These are phyloP conservation scores for Eurytoma adleriae DNA, from an alignment of 2,888 invertebrate genomes.

Conservation along the genomic window DNA sequence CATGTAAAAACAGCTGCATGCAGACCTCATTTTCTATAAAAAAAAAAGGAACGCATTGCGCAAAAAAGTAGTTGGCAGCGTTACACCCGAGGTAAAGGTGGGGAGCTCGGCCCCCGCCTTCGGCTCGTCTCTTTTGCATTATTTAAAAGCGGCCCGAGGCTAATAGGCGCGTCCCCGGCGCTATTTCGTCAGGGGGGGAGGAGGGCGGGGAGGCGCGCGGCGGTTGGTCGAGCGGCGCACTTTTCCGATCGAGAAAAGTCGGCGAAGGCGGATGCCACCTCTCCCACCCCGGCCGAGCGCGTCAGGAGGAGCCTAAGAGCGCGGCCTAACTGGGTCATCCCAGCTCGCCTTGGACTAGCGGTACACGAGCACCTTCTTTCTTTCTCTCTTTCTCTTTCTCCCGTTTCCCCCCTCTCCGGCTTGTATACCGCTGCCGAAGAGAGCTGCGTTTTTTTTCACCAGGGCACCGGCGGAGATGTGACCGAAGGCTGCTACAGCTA, in stretches of 20 bases:
- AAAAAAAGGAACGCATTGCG: constrained; percentile 21
- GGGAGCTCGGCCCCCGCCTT: background rate
- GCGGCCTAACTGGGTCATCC: constrained; percentile 73
- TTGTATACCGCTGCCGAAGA: too few relatives aligned
- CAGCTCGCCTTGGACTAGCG: constrained; percentile 68
- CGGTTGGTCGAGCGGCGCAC: constrained; percentile 29
- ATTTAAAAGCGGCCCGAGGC: constrained; percentile 32
- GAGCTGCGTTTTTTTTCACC: too few relatives aligned
- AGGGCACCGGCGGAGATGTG: too few relatives aligned
- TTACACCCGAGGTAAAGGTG: background rate
- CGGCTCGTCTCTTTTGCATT: background rate
- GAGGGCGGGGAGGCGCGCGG: constrained; percentile 28
- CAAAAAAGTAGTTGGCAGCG: constrained; percentile 23
- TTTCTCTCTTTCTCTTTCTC: constrained; percentile 40
- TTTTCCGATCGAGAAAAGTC: constrained; percentile 27
- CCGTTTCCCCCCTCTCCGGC: background rate
- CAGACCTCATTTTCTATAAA: background rate
- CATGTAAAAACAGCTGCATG: background rate
- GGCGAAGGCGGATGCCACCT: constrained; percentile 69
- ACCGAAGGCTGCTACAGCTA: too few relatives aligned
- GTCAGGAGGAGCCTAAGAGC: background rate
- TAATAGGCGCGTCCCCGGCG: constrained; percentile 48
- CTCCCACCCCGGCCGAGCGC: constrained; percentile 53
- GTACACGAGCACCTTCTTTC: constrained; percentile 58
- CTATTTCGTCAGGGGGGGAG: constrained; percentile 20